Evolutionary conservation across 1,140 invertebrate genomes (phyloP), one percentile per base, ranked within the genome.

Genomic region (Conopomorpha cramerella): DNA sequence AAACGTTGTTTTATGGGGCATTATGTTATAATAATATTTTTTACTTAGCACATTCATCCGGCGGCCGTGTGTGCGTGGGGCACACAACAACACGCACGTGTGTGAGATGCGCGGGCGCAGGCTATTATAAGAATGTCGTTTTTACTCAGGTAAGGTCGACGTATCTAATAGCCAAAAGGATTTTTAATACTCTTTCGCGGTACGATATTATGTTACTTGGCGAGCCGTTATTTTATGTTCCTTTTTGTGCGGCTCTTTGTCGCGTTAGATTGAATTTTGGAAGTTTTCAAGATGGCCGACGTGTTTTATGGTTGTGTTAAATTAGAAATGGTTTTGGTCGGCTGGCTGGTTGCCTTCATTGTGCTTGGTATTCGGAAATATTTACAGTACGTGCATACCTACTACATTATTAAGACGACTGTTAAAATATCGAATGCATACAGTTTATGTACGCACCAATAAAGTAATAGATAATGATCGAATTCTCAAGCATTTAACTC

Each of bases 11-110:
- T 68, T 70, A 73, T 70, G 64, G 65, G 59, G 55, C 57, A 73
- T 70, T 73, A 70, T 70, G 53, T 54, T 62, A 68, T 68, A 68
- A 73, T 73, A 68, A 73, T 70, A 70, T 73, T 70, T 72, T 73
- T 73, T 73, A 73, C 68, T 73, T 73, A 70, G 65, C 68, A 68
- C 68, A 60, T 68, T 64, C n/a, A 33, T 16, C 41, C 28, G 2
- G 29, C 28, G 30, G 19, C 23, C 30, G 36, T 37, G 38, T 19
- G 44, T 34, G 48, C 44, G 32, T 8, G 29, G 39, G 60, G 46
- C 51, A 44, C 29, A 59, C 61, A 68, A 65, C 63, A 65, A 28
- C 29, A 38, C 26, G 30, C 34, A 45, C 48, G 41, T 43, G 49
- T 40, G 38, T 45, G 54, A 33, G 29, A 38, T 37, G n/a, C 29